Evolutionary conservation across 2,888 invertebrate genomes (phyloP).

Genomic region (Scelioninae gen. 2): DNA sequence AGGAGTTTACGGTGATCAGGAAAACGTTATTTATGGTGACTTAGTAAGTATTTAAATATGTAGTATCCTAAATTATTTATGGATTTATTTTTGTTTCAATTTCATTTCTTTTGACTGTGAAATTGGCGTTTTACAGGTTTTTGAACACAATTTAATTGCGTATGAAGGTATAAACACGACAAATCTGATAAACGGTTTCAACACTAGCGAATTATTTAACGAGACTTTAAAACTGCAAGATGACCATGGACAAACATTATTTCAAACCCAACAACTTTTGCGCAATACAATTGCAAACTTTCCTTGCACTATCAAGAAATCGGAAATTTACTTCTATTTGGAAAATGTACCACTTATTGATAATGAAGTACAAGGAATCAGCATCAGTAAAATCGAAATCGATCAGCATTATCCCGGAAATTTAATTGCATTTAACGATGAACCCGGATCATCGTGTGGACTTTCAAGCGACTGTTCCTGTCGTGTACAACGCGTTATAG

Average conservation of each 20-base stretch:
- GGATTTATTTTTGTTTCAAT: no score
- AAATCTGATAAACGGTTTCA: constrained; percentile 4
- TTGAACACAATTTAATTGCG: not conserved
- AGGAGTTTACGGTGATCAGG: not conserved
- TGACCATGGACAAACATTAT: constrained; percentile 1
- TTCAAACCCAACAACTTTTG: constrained; percentile 5
- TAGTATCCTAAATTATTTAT: no score
- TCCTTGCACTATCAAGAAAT: not conserved
- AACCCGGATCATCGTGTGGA: constrained; percentile 7
- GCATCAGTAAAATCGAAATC: constrained; percentile 15
- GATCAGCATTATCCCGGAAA: not conserved
- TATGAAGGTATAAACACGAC: not conserved
- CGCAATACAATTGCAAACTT: not conserved
- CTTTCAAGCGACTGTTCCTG: constrained; percentile 15
- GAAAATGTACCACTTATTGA: constrained; percentile 4
- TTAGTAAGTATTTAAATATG: constrained; percentile 4
- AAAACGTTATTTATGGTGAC: constrained; percentile 5
- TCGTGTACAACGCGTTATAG: not conserved
- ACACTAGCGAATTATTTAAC: not conserved
- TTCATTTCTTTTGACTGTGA: no score
- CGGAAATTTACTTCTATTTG: constrained; percentile 5
- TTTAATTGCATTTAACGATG: constrained; percentile 8
- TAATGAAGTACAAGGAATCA: constrained; percentile 1
- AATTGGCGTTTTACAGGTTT: constrained; percentile 1
- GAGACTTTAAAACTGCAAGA: constrained; percentile 2